A percentile compares a stretch with the other conserved stretches of the same genome.
Evolutionary conservation across 2,113 vertebrate genomes (phyloP).

Genomic region (Poecile atricapillus): DNA sequence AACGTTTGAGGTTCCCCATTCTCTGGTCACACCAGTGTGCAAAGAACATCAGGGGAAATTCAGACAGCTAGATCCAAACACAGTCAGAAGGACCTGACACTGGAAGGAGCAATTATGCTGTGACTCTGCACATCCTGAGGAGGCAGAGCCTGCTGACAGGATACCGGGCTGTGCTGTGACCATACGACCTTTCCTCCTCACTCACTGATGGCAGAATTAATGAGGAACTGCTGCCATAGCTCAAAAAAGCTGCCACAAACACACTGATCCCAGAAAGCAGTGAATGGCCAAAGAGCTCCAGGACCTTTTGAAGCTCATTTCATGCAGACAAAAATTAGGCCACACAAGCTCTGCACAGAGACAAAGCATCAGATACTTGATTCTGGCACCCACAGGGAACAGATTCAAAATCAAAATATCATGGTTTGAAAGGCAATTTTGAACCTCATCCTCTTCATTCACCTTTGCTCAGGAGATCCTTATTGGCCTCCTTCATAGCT

Average conservation of each 20-base stretch:
- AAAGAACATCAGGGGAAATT: neutral
- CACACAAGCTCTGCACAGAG: accelerated
- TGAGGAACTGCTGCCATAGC: neutral
- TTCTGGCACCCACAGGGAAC: neutral
- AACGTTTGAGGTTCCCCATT: neutral
- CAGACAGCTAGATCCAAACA: neutral
- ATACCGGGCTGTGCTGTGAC: neutral
- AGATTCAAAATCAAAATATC: neutral
- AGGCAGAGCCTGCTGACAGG: neutral
- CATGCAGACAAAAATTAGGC: neutral
- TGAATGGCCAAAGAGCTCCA: neutral
- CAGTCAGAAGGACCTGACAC: neutral
- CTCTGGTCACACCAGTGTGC: neutral
- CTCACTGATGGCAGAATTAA: neutral
- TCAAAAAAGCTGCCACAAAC: neutral
- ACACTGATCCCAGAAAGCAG: neutral
- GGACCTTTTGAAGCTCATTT: neutral
- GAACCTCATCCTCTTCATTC: neutral
- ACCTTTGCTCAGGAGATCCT: neutral
- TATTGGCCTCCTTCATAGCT: neutral
- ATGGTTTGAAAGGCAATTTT: neutral
- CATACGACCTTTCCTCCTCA: neutral
- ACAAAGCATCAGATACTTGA: neutral
- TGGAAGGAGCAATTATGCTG: neutral
- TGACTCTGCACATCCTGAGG: accelerated